Evolutionary conservation across 2,113 vertebrate species (phyloP).

Genomic region (Bostrychus sinensis): DNA sequence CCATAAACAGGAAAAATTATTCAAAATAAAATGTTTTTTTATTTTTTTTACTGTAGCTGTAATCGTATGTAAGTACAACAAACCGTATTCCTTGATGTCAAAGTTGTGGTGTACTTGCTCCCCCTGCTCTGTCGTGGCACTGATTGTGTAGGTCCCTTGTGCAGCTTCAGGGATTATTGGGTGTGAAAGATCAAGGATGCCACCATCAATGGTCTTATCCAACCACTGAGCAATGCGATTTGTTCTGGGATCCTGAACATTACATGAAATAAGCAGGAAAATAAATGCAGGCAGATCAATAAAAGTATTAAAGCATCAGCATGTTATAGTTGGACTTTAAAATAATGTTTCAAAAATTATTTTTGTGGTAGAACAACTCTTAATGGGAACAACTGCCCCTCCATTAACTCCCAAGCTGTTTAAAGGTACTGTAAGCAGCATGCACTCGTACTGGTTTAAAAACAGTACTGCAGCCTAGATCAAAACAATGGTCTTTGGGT

Average conservation of each 20-base stretch:
- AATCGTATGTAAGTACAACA: not conserved
- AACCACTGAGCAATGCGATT: constrained; percentile 81
- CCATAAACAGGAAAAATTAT: not conserved
- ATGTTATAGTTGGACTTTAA: no score
- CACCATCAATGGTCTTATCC: constrained; percentile 38
- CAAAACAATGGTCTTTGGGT: no score
- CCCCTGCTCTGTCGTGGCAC: constrained; percentile 45
- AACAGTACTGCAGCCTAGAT: no score
- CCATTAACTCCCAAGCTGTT: no score
- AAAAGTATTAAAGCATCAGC: no score
- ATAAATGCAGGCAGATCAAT: not conserved
- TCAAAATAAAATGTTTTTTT: not conserved
- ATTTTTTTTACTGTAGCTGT: not conserved
- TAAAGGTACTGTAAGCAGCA: no score
- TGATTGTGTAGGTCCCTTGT: constrained; percentile 68
- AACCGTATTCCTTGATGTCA: constrained; percentile 78
- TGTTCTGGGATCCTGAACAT: constrained; percentile 70
- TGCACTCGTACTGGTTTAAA: no score
- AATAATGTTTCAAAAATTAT: no score
- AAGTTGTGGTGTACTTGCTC: constrained; percentile 56
- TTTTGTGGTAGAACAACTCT: no score
- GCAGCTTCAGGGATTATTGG: constrained; percentile 62
- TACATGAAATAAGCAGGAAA: not conserved
- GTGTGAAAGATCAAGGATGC: constrained; percentile 75
- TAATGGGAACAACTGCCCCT: no score